These are phyloP conservation scores for Coenonympha arcania DNA, from an alignment of 2,888 invertebrate species.

Conservation along the genomic window DNA sequence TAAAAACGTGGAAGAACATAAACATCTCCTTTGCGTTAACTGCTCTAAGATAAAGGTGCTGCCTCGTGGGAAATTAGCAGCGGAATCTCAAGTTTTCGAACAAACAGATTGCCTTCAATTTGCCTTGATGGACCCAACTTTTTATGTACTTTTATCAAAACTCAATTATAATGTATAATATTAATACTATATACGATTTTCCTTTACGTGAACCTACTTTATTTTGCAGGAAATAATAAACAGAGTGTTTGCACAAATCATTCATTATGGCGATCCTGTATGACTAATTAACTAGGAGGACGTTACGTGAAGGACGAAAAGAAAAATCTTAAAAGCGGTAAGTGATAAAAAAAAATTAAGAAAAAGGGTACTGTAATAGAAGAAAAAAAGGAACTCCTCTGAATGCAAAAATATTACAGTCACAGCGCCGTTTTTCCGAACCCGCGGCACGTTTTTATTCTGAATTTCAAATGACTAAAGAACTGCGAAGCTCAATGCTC, in stretches of 20 bases:
- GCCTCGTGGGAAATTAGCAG: constrained; percentile 11
- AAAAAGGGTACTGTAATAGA: background rate
- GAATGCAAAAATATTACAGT: constrained; percentile 6
- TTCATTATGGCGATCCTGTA: too few species aligned
- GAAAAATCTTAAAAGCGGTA: too few species aligned
- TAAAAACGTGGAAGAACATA: background rate
- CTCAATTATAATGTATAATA: background rate
- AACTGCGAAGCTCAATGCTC: constrained; percentile 1
- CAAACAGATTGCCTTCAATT: background rate
- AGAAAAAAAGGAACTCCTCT: background rate
- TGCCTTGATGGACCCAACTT: background rate
- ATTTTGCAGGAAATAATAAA: too few species aligned
- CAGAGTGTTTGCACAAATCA: too few species aligned
- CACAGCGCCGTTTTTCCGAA: constrained; percentile 5
- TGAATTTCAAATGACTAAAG: constrained; percentile 7
- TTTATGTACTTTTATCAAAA: background rate
- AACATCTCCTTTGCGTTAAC: constrained; percentile 4
- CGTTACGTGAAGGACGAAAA: too few species aligned
- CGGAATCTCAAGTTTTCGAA: background rate
- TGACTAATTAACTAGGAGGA: too few species aligned
- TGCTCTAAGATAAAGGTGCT: constrained; percentile 2
- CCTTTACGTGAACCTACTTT: too few species aligned
- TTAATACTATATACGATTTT: background rate
- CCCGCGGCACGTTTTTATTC: constrained; percentile 6
- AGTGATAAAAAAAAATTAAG: background rate